These are phyloP conservation scores for Hoplias malabaricus DNA, from an alignment of 2,113 vertebrate species.

Conservation along the genomic window DNA sequence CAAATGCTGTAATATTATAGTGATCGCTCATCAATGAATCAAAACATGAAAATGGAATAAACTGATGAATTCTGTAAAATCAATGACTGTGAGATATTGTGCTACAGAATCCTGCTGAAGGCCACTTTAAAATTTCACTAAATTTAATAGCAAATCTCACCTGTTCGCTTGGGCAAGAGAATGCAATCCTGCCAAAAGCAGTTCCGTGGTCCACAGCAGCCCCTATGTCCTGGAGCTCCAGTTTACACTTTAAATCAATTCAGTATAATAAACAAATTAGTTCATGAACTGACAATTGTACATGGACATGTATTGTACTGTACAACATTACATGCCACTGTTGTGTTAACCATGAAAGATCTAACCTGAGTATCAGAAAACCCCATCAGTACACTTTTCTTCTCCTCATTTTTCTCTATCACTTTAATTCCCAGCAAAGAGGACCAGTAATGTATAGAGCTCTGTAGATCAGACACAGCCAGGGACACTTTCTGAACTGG, in stretches of 20 bases:
- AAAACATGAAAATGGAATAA: too few species aligned
- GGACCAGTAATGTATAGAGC: slow-evolving; percentile 86
- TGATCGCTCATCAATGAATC: too few species aligned
- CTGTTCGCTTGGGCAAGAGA: slow-evolving; percentile 89
- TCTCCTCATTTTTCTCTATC: slow-evolving; percentile 81
- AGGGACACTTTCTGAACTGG: slow-evolving; percentile 90
- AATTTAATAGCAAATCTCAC: slow-evolving; percentile 58
- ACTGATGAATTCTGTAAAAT: too few species aligned
- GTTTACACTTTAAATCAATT: slow-evolving; percentile 80
- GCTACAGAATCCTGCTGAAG: too few species aligned
- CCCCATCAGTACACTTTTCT: slow-evolving; percentile 82
- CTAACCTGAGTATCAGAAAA: slow-evolving; percentile 85
- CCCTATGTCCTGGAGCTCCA: slow-evolving; percentile 80
- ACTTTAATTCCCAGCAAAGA: slow-evolving; percentile 87
- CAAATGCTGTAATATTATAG: too few species aligned
- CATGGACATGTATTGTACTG: background rate
- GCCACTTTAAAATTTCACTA: background rate
- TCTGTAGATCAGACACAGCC: slow-evolving; percentile 86
- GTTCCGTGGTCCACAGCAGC: slow-evolving; percentile 83
- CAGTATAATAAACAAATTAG: background rate
- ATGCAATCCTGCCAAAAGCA: slow-evolving; percentile 92
- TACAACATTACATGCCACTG: background rate
- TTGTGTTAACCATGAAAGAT: background rate
- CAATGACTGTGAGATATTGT: too few species aligned
- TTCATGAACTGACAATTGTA: background rate